Evolutionary conservation across 2,888 invertebrate genomes (phyloP).

Genomic region (Aphodius granarius): DNA sequence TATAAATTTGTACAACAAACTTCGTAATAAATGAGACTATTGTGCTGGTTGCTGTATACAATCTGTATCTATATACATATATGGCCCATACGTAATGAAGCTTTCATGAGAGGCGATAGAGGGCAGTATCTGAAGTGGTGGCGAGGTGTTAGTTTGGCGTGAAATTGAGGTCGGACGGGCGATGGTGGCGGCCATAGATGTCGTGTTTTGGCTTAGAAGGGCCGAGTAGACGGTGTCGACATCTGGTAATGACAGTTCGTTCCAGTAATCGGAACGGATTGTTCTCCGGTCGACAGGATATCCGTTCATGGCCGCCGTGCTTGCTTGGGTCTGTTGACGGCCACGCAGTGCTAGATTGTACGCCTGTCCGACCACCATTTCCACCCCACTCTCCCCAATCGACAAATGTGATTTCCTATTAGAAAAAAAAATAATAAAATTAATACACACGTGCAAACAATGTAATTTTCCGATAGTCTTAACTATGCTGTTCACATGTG

Average conservation of each 20-base stretch:
- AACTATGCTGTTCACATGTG: neutral
- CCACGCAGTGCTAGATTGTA: neutral
- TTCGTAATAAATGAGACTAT: no score
- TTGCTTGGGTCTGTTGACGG: constrained; percentile 29
- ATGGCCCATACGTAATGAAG: neutral
- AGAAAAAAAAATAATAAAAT: neutral
- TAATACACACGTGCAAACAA: no score
- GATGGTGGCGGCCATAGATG: constrained; percentile 4
- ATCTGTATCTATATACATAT: no score
- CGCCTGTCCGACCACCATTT: neutral
- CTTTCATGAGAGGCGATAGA: neutral
- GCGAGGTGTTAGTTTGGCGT: constrained; percentile 2
- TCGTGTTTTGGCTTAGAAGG: constrained; percentile 13
- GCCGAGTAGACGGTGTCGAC: constrained; percentile 30
- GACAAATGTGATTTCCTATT: neutral
- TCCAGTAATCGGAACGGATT: constrained; percentile 47
- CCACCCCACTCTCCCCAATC: neutral
- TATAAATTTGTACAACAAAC: no score
- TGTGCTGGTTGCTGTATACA: no score
- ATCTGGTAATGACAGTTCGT: constrained; percentile 50
- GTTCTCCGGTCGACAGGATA: constrained; percentile 44
- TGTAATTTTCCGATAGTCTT: neutral
- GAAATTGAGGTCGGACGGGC: neutral
- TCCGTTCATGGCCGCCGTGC: constrained; percentile 41
- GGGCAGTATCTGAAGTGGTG: neutral